Base-by-base conservation (phyloP, 53 echinoderm and acorn worm species). In the Actinopyga echinites region DNA sequence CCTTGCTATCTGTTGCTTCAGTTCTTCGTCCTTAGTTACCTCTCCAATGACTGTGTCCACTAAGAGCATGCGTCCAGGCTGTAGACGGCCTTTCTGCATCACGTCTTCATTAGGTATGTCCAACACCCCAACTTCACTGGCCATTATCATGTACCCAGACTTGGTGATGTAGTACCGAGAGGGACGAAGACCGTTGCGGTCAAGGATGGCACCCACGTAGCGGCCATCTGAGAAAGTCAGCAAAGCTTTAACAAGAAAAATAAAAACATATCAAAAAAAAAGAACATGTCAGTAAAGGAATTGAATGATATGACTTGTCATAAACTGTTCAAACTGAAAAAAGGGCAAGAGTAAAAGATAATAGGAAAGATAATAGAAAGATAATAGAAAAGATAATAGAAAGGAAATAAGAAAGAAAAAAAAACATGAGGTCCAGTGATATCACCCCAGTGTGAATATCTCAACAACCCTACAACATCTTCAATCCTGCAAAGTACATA, bases 91-190 rank as follows among this genome's bases (percentile, higher is more conserved):
- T 90, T 95, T 95, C 64, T 95, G 95, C 13, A 77, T 53, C 6
- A 93, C 79, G 42, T 97, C 91, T 38, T 56, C 65, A 12, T 87
- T 65, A 8, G 84, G 85, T 1, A 94, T 69, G 66, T 97, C 93
- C 30, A 80, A 83, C 8, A 97, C 97, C 0, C 97, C 97, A 8
- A 97, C 94, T 80, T 97, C 97, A 55, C 97, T 97, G 53, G 92
- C 91, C 97, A 97, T 97, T 31, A 91, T 90, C 94, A 97, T 90
- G 83, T 87, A 90, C 40, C 97, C 97, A 0, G 97, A 94, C 74
- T 97, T 94, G 81, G 94, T 94, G 89, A 97, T 94, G 89, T 90
- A 97, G 89, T 88, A 97, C 11, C 97, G 97, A 0, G 97, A 97
- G n/a, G 97, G 97, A 52, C 97, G 88, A 28, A 97, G 89, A 4